Base-by-base conservation (phyloP, 2,888 invertebrate species). In the Drosophila parthenogenetica region DNA sequence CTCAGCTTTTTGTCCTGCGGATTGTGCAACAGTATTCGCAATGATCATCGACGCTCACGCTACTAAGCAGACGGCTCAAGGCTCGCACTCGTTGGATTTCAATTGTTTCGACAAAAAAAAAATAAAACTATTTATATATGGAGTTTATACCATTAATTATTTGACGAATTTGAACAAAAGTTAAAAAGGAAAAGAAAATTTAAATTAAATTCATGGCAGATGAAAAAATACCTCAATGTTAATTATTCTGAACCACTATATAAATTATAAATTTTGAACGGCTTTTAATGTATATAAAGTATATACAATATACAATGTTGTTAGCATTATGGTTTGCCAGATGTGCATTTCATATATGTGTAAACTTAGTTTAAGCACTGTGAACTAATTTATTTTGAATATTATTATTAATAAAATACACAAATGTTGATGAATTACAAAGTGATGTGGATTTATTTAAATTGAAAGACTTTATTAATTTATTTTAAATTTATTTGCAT, bases 1-100 rank as follows among this genome's bases (percentile, higher is more conserved):
- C 95, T 95, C 51, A 95, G 96, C 68, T 93, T 97, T 84, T 95
- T 97, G 91, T 95, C 97, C 54, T 95, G 97, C 91, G 96, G 96
- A 90, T 93, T 98, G 89, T 96, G 96, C 81, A 96, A 96, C 91
- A 96, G 96, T 90, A 96, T 98, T 92, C 95, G 95, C 92, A 97
- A 97, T 92, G 95, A 96, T 91, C 94, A 94, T 87, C 94, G 96
- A 93, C 94, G 96, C 92, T 93, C 94, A 79, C 93, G 92, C 91
- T 94, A 93, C 93, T 94, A 93, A 93, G 92, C 1, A 17, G 19
- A 17, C n/a, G 19, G 16, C 8, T 35, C 16, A 13, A 16, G n/a
- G 37, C 51, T 51, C 60, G 69, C 73, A 79, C 76, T 78, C 76
- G 68, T 73, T 69, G 39, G 39, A 61, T 61, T 54, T 59, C 11